Conservation (phyloP, 2,888 invertebrate species). For the Campopleginae sp. region DNA sequence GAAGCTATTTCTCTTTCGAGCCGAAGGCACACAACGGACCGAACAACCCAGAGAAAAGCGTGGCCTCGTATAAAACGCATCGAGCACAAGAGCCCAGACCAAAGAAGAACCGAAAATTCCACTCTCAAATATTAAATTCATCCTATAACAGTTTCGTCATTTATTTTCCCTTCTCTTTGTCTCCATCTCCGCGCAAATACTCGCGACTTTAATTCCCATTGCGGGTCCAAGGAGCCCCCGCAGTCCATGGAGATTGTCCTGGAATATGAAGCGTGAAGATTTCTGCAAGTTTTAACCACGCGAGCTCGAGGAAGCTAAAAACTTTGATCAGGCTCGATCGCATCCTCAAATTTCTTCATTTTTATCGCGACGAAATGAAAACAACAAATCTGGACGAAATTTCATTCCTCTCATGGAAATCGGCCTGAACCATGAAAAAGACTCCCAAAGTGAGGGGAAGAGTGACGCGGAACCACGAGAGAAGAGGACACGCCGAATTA, state of each 20-base stretch:
- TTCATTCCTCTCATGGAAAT: background rate
- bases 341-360: background rate
- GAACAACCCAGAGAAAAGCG: constrained; percentile 23
- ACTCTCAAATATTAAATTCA: constrained; percentile 52
- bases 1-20: constrained; percentile 57
- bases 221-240: constrained; percentile 8
- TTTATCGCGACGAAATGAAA: background rate
- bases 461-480: constrained; percentile 16
- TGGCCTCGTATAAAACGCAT: constrained; percentile 33
- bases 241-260: background rate
- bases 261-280: background rate
- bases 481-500: constrained; percentile 71
- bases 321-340: background rate
- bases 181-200: constrained; percentile 9
- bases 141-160: constrained; percentile 43
- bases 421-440: constrained; percentile 30
- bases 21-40: constrained; percentile 39
- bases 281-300: background rate
- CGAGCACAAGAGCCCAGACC: constrained; percentile 29
- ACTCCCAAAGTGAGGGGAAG: constrained; percentile 43
- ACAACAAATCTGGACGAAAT: background rate
- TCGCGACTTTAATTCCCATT: constrained; percentile 22
- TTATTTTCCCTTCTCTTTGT: constrained; percentile 26
- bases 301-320: background rate
- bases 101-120: constrained; percentile 26